phyloP scores from a whole-genome alignment of 2,113 vertebrate species.

The Phyllostomus hastatus region DNA sequence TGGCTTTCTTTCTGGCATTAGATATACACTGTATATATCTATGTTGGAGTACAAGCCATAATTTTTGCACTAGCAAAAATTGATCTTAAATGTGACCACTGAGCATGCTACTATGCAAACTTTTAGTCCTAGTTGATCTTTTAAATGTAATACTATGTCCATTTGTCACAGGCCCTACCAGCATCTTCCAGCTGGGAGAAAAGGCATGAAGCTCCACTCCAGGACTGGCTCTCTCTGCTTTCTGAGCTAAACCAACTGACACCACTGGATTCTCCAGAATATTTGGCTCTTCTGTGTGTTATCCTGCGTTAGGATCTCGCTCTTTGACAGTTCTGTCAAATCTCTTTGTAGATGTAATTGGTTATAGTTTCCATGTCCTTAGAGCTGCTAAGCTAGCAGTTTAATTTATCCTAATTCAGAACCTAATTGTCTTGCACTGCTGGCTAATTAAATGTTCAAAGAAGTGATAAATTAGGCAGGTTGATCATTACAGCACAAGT shows the following conservation, averaged over 20 bases:
- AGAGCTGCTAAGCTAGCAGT: constrained; percentile 82
- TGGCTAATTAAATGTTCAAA: constrained; percentile 91
- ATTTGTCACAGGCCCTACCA: background rate
- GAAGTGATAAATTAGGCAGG: constrained; percentile 89
- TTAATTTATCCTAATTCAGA: constrained; percentile 87
- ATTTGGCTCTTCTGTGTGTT: constrained; percentile 50
- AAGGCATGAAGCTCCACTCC: background rate
- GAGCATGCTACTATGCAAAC: background rate
- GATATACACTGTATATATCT: accelerated
- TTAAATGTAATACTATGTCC: background rate
- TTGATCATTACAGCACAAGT: constrained; percentile 85
- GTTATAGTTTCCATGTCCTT: constrained; percentile 76
- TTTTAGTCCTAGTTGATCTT: background rate
- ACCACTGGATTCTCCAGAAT: constrained; percentile 52
- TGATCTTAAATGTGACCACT: background rate
- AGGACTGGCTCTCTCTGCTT: background rate
- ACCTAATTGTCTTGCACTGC: constrained; percentile 85
- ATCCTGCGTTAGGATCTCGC: constrained; percentile 56
- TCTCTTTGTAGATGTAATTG: constrained; percentile 73
- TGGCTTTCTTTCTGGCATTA: background rate
- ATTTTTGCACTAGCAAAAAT: background rate
- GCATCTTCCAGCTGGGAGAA: background rate
- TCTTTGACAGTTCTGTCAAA: constrained; percentile 68
- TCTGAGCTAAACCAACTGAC: background rate
- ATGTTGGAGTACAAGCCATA: background rate